Conservation (phyloP, 2,888 invertebrate species). For the Deroplatys truncata region DNA sequence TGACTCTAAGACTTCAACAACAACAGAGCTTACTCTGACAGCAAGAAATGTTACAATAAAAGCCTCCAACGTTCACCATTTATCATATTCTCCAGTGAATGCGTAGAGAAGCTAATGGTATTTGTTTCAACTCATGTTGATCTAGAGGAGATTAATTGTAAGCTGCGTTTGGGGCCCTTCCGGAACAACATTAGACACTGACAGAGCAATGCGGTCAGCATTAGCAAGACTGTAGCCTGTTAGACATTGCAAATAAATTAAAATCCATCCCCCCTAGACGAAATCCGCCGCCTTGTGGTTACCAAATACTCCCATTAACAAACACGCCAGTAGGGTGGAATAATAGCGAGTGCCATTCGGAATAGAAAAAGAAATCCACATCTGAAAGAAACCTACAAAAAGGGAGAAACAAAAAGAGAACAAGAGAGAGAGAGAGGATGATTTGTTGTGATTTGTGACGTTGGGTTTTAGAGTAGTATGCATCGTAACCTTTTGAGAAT, state of each 20-base stretch:
- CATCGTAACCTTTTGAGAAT: too few relatives aligned
- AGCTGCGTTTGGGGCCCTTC: neutral
- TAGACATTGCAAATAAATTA: neutral
- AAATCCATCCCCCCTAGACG: neutral
- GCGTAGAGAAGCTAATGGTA: neutral
- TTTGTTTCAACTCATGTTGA: neutral
- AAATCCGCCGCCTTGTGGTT: too few relatives aligned
- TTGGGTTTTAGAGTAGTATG: too few relatives aligned
- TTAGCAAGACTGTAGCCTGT: neutral
- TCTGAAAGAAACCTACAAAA: too few relatives aligned
- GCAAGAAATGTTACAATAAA: neutral
- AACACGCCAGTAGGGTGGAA: too few relatives aligned
- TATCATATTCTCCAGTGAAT: neutral
- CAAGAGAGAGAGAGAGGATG: too few relatives aligned
- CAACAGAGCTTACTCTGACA: neutral
- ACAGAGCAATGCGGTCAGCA: neutral
- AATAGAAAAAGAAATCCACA: too few relatives aligned
- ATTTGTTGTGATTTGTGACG: too few relatives aligned
- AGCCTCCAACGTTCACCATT: neutral
- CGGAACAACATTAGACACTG: neutral
- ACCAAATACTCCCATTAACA: too few relatives aligned
- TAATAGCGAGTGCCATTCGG: too few relatives aligned
- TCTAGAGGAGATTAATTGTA: neutral
- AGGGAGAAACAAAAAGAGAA: too few relatives aligned
- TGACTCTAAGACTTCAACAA: neutral